Base-by-base conservation (phyloP, 2,888 invertebrate genomes). In the Seira ritae region DNA sequence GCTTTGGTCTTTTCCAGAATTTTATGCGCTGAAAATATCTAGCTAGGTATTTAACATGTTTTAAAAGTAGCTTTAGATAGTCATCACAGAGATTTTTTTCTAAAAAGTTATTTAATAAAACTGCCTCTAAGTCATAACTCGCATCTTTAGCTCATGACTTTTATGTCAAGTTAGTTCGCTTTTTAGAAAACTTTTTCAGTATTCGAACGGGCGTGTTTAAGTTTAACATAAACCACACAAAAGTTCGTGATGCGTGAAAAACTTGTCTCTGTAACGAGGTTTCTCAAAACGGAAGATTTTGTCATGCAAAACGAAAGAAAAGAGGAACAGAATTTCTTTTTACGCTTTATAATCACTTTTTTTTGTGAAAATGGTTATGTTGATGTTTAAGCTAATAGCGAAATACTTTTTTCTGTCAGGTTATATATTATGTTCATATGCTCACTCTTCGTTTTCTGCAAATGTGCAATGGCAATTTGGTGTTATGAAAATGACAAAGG, bases 161-260 rank as follows among this genome's bases (percentile, higher is more conserved):
- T 4, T 31, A 20, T 20, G 62, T 62, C 62, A 62, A 20, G 62
- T 62, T n/a, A 17, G 2, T 55, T n/a, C 12, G 3, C 55, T 55
- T 3, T 2, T 50, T 62, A 62, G 22, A 62, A 62, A 62, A 20
- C 22, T 22, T 8, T 20, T n/a, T 62, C 62, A 20, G 22, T 22
- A n/a, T 50, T 50, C 17, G 3, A 50, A 50, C n/a, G 42, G 4
- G 42, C 42, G 12, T 12, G 12, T 42, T 50, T 8, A 50, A n/a
- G 50, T 50, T 50, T 50, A 50, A 50, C 19, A 62, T 62, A 20
- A 62, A 62, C 62, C 62, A 62, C 62, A 62, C 4, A 22, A 22
- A 62, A 62, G 62, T 62, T 62, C 62, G 62, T 62, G 62, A 62
- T 62, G 62, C 62, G n/a, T 62, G 62, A 62, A 22, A 62, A 62